A percentile compares a stretch with the other conserved stretches of the same genome.
phyloP scores from a whole-genome alignment of 2,888 invertebrate species.

The Psylliodes chrysocephalus region DNA sequence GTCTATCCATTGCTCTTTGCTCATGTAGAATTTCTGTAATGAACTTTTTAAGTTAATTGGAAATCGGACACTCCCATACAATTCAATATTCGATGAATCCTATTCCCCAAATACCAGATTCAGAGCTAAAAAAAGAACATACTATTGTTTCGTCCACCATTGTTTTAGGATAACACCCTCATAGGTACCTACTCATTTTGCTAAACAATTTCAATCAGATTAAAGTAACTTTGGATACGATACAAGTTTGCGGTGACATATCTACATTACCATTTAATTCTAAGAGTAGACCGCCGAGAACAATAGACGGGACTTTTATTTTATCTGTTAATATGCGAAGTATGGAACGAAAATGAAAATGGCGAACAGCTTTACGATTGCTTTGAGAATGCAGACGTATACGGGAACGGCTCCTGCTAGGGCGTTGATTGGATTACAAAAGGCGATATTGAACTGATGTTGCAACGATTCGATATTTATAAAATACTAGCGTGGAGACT shows the following conservation, averaged over 20 bases:
- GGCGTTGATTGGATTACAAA: not conserved
- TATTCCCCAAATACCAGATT: too few relatives aligned
- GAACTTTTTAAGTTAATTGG: too few relatives aligned
- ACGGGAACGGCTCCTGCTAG: not conserved
- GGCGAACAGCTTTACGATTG: not conserved
- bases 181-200: not conserved
- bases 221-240: not conserved
- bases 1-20: too few relatives aligned
- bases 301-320: not conserved
- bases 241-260: not conserved
- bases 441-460: not conserved
- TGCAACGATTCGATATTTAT: too few relatives aligned
- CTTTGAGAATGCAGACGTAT: not conserved
- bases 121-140: too few relatives aligned
- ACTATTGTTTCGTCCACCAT: too few relatives aligned
- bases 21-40: too few relatives aligned
- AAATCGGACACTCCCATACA: too few relatives aligned
- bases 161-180: not conserved
- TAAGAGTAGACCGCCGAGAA: not conserved
- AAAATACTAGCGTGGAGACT: too few relatives aligned
- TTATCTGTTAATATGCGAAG: not conserved
- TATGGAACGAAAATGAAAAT: not conserved
- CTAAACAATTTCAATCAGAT: not conserved
- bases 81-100: too few relatives aligned
- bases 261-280: not conserved